Conservation (phyloP, 2,113 vertebrate genomes). For the Myodes glareolus region DNA sequence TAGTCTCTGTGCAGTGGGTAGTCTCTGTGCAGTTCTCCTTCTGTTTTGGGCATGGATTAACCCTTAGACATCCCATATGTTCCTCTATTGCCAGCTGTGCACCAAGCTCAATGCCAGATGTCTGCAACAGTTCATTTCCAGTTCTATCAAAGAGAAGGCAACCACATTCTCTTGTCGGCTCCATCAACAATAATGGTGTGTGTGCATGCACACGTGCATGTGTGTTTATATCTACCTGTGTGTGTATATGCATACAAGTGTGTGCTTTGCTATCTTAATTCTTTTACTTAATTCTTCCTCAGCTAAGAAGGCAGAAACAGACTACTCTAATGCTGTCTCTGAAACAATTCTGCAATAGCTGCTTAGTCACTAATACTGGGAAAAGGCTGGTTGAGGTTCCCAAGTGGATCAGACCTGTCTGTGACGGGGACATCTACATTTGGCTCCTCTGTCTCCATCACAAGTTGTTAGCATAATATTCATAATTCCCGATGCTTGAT, state of each 20-base stretch:
- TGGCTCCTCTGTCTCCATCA: not conserved
- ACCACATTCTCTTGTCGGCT: not conserved
- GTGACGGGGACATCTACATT: not conserved
- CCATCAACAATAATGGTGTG: not conserved
- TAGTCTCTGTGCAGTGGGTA: not conserved
- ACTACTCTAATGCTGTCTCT: too few relatives aligned
- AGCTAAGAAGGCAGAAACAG: not conserved
- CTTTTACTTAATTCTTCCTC: not conserved
- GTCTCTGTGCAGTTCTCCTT: not conserved
- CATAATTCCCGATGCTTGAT: not conserved
- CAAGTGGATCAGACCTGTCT: not conserved
- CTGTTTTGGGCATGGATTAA: not conserved
- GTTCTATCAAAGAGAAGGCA: not conserved
- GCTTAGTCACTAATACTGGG: not conserved
- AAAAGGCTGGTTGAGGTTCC: not conserved
- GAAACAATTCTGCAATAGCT: not conserved
- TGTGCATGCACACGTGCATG: not conserved
- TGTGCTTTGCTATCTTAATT: not conserved
- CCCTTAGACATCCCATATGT: not conserved
- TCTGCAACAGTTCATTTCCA: not conserved
- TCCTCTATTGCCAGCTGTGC: not conserved
- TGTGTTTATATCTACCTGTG: not conserved
- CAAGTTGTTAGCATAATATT: not conserved
- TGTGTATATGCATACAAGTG: not conserved
- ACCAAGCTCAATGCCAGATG: not conserved